Evolutionary conservation across 1,140 invertebrate species (phyloP), one percentile per base, ranked within the genome.

Genomic region (Hermetia illucens): DNA sequence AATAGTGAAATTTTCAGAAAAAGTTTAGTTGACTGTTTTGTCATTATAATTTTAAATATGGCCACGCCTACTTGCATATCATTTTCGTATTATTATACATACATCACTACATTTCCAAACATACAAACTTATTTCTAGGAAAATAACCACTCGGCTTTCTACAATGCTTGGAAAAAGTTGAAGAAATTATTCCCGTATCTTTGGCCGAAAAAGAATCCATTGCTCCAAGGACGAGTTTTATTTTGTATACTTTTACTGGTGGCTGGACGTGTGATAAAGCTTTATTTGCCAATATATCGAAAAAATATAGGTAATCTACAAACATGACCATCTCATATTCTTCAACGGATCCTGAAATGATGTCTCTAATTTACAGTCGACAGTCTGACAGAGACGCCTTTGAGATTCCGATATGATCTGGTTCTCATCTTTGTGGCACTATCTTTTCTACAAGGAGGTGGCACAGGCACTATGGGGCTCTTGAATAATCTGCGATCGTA

Each of bases 231-330:
- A 0, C 67, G 79, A 38, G 90, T 98, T 1, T 33, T 93, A 4
- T 57, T 90, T 39, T 97, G 92, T 61, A 71, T 97, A 20, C 10
- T 73, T 1, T 62, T 90, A 10, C 68, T 98, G 9, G 54, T 75
- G 10, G 70, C 64, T 19, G 93, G 91, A 16, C 71, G 94, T 52
- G 74, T 79, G n/a, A 80, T 91, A 35, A 98, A 96, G 69, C 65
- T 97, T 12, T 89, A 80, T 62, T 85, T 95, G 21, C 93, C 91
- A 25, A 79, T 97, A 52, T 95, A 92, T 63, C 89, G 81, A 62
- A 92, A 91, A 65, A 68, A 76, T 47, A 94, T 98, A 54, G 72
- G 74, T 76, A 61, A 55, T 50, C 45, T 36, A 18, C 19, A 25
- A 17, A 17, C 8, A 6, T 20, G 4, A 17, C 17, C 13, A 17